Evolutionary conservation across 2,888 invertebrate species (phyloP).

Genomic region (Oscheius sp.): DNA sequence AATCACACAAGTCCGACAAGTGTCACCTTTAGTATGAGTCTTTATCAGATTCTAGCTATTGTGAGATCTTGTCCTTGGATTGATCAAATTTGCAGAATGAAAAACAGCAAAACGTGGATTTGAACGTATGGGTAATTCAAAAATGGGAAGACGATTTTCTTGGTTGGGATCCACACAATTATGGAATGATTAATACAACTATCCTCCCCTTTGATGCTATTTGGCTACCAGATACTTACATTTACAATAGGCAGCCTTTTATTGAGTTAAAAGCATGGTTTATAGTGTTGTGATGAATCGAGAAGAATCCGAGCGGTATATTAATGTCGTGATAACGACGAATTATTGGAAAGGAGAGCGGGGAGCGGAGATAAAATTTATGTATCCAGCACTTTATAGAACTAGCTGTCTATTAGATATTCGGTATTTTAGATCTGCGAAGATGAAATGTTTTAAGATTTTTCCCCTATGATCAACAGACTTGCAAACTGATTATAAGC

Average conservation of each 20-base stretch:
- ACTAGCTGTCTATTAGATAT: slow-evolving; percentile 68
- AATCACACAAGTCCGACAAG: slow-evolving; percentile 63
- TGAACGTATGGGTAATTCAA: slow-evolving; percentile 69
- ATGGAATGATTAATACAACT: slow-evolving; percentile 67
- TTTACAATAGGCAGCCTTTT: slow-evolving; percentile 56
- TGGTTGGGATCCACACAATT: slow-evolving; percentile 67
- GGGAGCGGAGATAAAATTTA: slow-evolving; percentile 66
- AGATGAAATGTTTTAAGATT: slow-evolving; percentile 44
- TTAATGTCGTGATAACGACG: slow-evolving; percentile 67
- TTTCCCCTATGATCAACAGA: slow-evolving; percentile 69
- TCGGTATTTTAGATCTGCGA: slow-evolving; percentile 33
- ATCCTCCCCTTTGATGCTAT: slow-evolving; percentile 66
- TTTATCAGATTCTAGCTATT: slow-evolving; percentile 67
- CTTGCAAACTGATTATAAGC: slow-evolving; percentile 64
- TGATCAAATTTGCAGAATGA: slow-evolving; percentile 57
- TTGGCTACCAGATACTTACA: slow-evolving; percentile 67
- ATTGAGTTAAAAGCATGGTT: slow-evolving; percentile 2
- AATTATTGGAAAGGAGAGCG: slow-evolving; percentile 64
- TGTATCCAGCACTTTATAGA: slow-evolving; percentile 68
- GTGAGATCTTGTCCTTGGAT: slow-evolving; percentile 38
- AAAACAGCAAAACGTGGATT: slow-evolving; percentile 67
- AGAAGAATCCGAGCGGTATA: slow-evolving; percentile 68
- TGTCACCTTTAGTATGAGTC: slow-evolving; percentile 67
- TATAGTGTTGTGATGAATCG: slow-evolving; percentile 68
- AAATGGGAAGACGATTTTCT: slow-evolving; percentile 69